phyloP scores from a whole-genome alignment of 2,113 vertebrate species.

The Pomatorhinus ruficollis region DNA sequence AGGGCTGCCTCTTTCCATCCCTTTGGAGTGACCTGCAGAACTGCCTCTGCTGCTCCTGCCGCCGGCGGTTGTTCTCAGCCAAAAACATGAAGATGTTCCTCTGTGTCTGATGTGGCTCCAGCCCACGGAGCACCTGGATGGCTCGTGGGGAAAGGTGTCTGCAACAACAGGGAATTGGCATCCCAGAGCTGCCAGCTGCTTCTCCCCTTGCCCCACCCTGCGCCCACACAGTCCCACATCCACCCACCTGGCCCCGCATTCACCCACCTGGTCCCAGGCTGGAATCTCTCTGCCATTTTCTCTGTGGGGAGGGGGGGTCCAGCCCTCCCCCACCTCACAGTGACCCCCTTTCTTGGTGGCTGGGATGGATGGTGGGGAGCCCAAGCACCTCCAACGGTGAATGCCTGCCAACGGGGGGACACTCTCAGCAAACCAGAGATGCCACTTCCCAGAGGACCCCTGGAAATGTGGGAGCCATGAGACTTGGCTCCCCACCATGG shows the following conservation, averaged over 20 bases:
- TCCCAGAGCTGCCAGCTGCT: background rate
- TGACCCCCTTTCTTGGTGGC: background rate
- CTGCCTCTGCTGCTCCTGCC: background rate
- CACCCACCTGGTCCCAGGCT: background rate
- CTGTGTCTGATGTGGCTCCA: background rate
- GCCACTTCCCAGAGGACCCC: background rate
- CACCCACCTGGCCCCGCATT: background rate
- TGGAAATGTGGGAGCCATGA: background rate
- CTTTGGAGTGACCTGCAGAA: background rate
- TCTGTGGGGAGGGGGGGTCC: background rate
- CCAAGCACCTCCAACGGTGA: rapidly evolving
- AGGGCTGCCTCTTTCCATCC: background rate
- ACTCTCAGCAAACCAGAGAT: background rate
- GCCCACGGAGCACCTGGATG: background rate
- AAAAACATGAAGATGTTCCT: background rate
- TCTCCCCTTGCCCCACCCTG: background rate
- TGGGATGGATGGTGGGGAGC: background rate
- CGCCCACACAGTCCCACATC: background rate
- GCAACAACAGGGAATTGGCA: background rate
- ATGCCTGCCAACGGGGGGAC: background rate
- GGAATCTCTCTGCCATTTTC: background rate
- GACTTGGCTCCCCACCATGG: background rate
- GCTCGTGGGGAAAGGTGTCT: background rate
- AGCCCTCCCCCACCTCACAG: background rate
- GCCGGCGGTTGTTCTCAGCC: background rate